Evolutionary conservation across 2,113 vertebrate genomes (phyloP), one percentile per base, ranked within the genome.

Genomic region (Rhipidura dahli): DNA sequence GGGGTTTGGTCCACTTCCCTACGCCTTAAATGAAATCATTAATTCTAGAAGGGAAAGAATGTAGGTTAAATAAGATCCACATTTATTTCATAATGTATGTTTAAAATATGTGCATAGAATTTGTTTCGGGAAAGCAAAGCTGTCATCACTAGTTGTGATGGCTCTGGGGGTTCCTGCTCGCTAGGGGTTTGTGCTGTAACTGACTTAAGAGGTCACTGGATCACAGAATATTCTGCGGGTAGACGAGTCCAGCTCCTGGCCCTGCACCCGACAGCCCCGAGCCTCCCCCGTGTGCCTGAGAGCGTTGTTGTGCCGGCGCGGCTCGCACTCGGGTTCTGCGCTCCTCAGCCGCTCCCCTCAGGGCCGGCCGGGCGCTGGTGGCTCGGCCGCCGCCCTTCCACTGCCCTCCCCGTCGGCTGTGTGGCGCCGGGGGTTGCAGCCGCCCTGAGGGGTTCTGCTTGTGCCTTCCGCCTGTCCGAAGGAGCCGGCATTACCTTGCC

Each of bases 381-480:
- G 11, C 30, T 3, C 28, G 15, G 50, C 83, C 27, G 14, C 26
- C 9, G 21, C 63, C 31, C 19, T 12, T 11, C 11, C 18, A n/a
- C n/a, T n/a, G n/a, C n/a, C 8, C 12, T 39, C 6, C 18, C 23
- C 9, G 9, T 40, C 6, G 26, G 30, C 6, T 1, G 4, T 9
- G 57, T 7, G 47, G 9, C 42, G 23, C 47, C 5, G 7, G 7
- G 24, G 30, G 8, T 33, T 17, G 15, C 35, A 6, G 57, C 59
- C 4, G 2, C 33, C 13, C 2, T 8, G 3, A 17, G 45, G n/a
- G 14, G 4, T 4, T 15, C 9, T 28, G 2, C 47, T 60, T 23
- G 21, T 37, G 54, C 59, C 11, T 23, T 16, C 22, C 9, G 1
- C 0, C 3, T 6, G 33, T 3, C 1, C 8, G 8, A 20, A 44